These are phyloP conservation scores for Crotophaga sulcirostris DNA, from an alignment of 2,113 vertebrate genomes.

Conservation along the genomic window DNA sequence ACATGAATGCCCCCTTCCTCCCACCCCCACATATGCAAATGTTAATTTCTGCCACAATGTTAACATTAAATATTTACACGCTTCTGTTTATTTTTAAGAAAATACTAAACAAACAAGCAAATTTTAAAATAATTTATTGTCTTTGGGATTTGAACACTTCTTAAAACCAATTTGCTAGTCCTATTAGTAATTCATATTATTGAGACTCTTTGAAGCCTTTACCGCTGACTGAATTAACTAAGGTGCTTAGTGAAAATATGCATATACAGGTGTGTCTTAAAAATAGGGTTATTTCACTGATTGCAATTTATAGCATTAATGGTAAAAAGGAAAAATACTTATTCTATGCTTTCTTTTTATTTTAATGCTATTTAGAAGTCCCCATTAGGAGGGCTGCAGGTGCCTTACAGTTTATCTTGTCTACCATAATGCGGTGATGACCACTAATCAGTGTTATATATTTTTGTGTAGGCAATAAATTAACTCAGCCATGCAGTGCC, in stretches of 20 bases:
- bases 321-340: neutral
- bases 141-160: neutral
- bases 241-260: neutral
- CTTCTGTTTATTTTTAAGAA: neutral
- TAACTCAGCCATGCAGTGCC: neutral
- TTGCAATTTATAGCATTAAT: neutral
- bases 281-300: neutral
- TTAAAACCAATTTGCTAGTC: neutral
- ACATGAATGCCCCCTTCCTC: slow-evolving; percentile 15
- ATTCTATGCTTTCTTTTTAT: neutral
- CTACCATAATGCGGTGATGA: neutral
- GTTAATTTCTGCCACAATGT: neutral
- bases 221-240: neutral
- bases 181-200: neutral
- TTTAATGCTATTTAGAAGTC: neutral
- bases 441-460: neutral
- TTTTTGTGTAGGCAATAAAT: neutral
- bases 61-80: neutral
- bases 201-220: neutral
- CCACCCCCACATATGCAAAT: neutral
- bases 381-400: neutral
- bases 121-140: neutral
- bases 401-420: neutral
- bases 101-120: neutral
- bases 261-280: neutral